A percentile compares a stretch with the other conserved stretches of the same genome.
phyloP scores from a whole-genome alignment of 2,797 vertebrate species.

The Parauchenoglanis punctatus region DNA sequence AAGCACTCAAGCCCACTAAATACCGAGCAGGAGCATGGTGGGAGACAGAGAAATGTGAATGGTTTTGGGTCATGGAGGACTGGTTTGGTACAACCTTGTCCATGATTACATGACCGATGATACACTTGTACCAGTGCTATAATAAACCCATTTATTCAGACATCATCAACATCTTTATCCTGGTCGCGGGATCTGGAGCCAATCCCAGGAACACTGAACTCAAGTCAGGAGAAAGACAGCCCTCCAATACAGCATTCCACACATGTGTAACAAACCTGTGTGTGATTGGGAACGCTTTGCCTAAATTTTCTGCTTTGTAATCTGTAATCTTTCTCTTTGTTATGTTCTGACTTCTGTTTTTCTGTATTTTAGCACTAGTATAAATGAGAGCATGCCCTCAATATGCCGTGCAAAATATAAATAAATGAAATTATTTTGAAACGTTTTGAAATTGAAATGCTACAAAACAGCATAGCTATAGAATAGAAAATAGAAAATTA shows the following conservation, averaged over 20 bases:
- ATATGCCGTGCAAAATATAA: background rate
- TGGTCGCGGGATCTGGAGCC: background rate
- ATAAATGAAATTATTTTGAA: background rate
- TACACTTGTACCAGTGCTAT: background rate
- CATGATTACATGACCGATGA: background rate
- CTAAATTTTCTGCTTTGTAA: background rate
- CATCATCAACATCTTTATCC: background rate
- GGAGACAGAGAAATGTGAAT: slow-evolving; percentile 5
- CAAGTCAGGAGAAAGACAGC: background rate
- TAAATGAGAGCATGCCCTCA: background rate
- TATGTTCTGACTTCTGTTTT: background rate
- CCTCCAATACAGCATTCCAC: background rate
- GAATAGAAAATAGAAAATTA: too few relatives aligned
- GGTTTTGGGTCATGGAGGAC: background rate
- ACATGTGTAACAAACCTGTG: background rate
- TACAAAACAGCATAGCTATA: background rate
- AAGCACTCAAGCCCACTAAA: background rate
- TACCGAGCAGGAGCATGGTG: background rate
- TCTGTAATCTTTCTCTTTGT: background rate
- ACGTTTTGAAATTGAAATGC: background rate
- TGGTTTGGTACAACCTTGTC: background rate
- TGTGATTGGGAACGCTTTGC: background rate
- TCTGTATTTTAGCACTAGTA: background rate
- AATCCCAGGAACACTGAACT: background rate
- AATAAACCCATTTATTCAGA: background rate